A percentile compares a stretch with the other conserved stretches of the same genome.
Conservation (phyloP, 1,140 invertebrate genomes). For the Tetramorium alpestre region DNA sequence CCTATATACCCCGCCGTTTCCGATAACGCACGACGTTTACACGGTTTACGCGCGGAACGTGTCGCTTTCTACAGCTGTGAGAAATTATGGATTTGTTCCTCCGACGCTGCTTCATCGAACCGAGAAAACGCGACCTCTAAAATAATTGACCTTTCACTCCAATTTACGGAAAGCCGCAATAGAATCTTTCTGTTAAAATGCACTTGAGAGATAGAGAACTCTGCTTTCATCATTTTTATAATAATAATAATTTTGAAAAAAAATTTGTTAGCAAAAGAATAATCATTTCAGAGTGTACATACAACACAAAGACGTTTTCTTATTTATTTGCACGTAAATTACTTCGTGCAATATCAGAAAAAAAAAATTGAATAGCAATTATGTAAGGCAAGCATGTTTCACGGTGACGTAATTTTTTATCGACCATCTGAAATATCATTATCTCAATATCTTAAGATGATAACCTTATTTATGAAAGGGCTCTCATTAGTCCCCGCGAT, state of each 20-base stretch:
- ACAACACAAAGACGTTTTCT: background rate
- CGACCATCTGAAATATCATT: conserved; percentile 44
- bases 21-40: background rate
- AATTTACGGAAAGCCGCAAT: background rate
- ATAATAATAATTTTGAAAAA: background rate
- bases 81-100: background rate
- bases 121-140: background rate
- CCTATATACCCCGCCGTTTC: conserved; percentile 15
- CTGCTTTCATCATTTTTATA: background rate
- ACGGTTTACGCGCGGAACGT: background rate
- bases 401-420: conserved; percentile 14
- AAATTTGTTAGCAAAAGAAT: background rate
- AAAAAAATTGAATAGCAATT: background rate
- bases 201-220: background rate
- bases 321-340: background rate
- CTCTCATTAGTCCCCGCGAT: conserved; percentile 21
- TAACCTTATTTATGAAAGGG: conserved; percentile 51
- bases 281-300: background rate
- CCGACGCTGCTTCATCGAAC: background rate
- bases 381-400: background rate
- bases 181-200: background rate
- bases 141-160: background rate
- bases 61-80: background rate
- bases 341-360: background rate
- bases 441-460: conserved; percentile 22